A percentile compares a stretch with the other conserved stretches of the same genome.
Conservation (phyloP, 2,888 invertebrate species). For the Muscina levida region DNA sequence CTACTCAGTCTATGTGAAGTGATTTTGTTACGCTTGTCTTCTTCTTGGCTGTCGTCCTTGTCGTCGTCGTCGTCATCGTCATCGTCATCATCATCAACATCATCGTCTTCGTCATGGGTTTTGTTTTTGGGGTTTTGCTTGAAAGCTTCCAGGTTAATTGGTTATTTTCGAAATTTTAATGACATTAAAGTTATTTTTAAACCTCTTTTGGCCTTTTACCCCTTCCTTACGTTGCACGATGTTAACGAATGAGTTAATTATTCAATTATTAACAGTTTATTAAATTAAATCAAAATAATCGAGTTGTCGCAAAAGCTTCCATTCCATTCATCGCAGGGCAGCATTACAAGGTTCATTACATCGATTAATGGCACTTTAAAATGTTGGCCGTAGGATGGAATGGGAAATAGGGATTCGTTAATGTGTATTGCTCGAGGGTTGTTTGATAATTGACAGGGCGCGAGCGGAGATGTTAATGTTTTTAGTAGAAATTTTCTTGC, state of each 20-base stretch:
- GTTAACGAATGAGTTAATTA: conserved; percentile 52
- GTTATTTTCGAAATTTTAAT: conserved; percentile 55
- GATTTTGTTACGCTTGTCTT: conserved; percentile 60
- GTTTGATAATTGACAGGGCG: too few relatives aligned
- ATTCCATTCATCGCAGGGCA: too few relatives aligned
- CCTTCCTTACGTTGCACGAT: not conserved
- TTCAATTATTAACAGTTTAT: conserved; percentile 60
- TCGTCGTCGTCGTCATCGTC: conserved; percentile 42
- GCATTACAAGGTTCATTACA: too few relatives aligned
- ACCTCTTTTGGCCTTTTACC: conserved; percentile 10
- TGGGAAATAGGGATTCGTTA: too few relatives aligned
- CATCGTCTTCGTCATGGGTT: not conserved
- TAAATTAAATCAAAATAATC: conserved; percentile 52
- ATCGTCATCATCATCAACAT: not conserved
- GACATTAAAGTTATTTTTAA: conserved; percentile 54
- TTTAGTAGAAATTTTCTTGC: too few relatives aligned
- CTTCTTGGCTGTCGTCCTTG: conserved; percentile 31
- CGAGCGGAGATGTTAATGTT: too few relatives aligned
- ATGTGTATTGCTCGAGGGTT: too few relatives aligned
- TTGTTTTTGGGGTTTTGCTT: not conserved
- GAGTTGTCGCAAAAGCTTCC: conserved; percentile 10
- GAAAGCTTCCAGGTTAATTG: conserved; percentile 54
- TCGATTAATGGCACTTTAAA: too few relatives aligned
- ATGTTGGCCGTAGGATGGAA: too few relatives aligned
- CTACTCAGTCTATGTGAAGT: conserved; percentile 53